Evolutionary conservation across 2,797 vertebrate species (phyloP).

Genomic region (Limosa lapponica): DNA sequence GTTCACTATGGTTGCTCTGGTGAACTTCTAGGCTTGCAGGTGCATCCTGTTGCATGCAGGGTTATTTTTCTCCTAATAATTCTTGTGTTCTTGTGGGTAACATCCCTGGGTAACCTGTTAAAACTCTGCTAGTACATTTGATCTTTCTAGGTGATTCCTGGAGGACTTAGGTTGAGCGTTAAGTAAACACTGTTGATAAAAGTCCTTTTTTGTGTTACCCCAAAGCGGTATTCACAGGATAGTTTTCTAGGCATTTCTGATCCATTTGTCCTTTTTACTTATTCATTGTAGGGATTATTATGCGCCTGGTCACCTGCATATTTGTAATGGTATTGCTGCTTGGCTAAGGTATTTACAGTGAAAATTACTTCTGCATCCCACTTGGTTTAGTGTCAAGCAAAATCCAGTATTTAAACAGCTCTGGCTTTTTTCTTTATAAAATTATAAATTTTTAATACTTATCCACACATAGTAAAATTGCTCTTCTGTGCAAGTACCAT

Average conservation of each 20-base stretch:
- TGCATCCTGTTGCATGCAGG: neutral
- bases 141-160: neutral
- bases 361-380: neutral
- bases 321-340: neutral
- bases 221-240: neutral
- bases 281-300: neutral
- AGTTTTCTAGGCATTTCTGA: neutral
- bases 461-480: neutral
- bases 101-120: neutral
- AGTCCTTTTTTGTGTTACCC: neutral
- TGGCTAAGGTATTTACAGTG: neutral
- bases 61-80: neutral
- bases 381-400: neutral
- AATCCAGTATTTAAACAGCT: neutral
- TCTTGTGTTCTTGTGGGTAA: neutral
- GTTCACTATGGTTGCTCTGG: neutral
- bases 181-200: neutral
- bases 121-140: neutral
- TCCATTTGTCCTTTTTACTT: neutral
- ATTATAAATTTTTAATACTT: neutral
- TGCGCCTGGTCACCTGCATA: neutral
- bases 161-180: neutral
- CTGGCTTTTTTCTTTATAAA: neutral
- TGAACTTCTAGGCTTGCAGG: neutral
- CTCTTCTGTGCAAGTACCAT: neutral